Percentiles rank a stretch among this genome's conserved stretches.
phyloP scores from a whole-genome alignment of 2,888 invertebrate species.

The Biston stratarius region DNA sequence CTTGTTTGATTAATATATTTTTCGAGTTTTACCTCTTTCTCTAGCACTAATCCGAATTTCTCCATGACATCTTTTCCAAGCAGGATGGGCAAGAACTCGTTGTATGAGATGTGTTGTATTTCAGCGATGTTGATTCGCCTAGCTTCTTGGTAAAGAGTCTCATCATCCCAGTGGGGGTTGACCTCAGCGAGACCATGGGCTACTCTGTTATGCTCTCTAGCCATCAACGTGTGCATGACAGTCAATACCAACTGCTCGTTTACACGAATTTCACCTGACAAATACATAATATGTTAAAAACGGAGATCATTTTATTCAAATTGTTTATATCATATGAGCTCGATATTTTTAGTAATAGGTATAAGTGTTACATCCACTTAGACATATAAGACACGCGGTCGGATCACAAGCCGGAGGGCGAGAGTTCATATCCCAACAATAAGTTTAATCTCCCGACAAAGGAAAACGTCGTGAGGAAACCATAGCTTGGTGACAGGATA shows the following conservation, averaged over 20 bases:
- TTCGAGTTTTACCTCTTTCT: constrained; percentile 88
- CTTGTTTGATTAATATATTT: neutral
- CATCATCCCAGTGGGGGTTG: constrained; percentile 98
- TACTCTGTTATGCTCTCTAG: constrained; percentile 95
- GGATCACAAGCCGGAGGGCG: no score
- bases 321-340: no score
- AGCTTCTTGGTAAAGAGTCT: constrained; percentile 95
- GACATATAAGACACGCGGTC: no score
- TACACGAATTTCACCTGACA: constrained; percentile 94
- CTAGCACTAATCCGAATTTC: constrained; percentile 93
- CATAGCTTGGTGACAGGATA: no score
- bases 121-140: constrained; percentile 94
- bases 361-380: no score
- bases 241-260: constrained; percentile 96
- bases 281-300: neutral
- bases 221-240: constrained; percentile 96
- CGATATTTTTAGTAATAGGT: no score
- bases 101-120: constrained; percentile 96
- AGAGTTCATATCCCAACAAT: no score
- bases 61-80: constrained; percentile 97
- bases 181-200: constrained; percentile 91
- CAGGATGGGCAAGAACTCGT: constrained; percentile 95
- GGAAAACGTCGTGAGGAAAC: no score
- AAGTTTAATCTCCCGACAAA: no score
- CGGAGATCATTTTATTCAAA: no score